These are phyloP conservation scores for Melipona bicolor DNA, from an alignment of 2,888 invertebrate genomes.

Conservation along the genomic window DNA sequence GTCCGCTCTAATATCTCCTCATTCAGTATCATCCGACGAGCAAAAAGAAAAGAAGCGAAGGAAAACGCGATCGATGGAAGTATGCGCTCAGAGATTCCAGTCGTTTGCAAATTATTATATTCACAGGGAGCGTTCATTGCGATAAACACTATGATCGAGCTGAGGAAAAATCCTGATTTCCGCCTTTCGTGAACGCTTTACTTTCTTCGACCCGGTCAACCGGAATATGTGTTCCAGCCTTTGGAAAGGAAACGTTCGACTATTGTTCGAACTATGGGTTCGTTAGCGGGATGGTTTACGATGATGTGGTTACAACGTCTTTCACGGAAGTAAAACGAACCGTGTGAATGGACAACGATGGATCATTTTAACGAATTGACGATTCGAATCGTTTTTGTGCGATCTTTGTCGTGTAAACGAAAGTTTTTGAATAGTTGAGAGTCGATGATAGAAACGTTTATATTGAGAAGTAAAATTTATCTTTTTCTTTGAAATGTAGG, in stretches of 20 bases:
- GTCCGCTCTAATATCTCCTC: neutral
- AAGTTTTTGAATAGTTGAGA: neutral
- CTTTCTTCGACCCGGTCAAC: neutral
- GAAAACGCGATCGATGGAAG: neutral
- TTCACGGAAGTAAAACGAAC: constrained; percentile 73
- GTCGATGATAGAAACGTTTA: neutral
- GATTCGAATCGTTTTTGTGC: constrained; percentile 64
- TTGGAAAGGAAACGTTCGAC: constrained; percentile 23
- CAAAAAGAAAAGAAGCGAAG: neutral
- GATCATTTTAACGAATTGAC: constrained; percentile 75
- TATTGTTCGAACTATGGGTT: constrained; percentile 45
- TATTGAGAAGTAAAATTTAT: neutral
- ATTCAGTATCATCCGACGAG: neutral
- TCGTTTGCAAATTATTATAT: constrained; percentile 49
- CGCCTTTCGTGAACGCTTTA: constrained; percentile 32
- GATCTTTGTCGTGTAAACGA: constrained; percentile 1
- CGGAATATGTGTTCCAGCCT: neutral
- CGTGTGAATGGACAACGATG: constrained; percentile 66
- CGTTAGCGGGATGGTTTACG: constrained; percentile 48
- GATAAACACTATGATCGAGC: constrained; percentile 40
- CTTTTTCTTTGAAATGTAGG: neutral
- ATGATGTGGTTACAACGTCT: constrained; percentile 46
- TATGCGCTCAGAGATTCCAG: constrained; percentile 2
- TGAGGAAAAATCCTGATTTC: constrained; percentile 28
- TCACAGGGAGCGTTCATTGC: constrained; percentile 29